phyloP scores from a whole-genome alignment of 2,113 vertebrate species.

The Leucoraja erinaceus region DNA sequence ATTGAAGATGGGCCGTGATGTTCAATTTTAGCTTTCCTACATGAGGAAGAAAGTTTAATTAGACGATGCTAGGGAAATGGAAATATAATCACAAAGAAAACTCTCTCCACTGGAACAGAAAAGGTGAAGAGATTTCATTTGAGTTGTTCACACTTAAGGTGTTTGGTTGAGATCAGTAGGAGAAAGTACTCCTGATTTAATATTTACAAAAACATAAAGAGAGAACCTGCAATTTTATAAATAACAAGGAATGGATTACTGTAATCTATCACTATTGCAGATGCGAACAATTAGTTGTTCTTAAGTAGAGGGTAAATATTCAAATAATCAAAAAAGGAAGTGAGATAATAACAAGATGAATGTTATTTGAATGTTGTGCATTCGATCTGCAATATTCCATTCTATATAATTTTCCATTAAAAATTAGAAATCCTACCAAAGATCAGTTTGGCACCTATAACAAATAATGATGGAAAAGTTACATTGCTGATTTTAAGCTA shows the following conservation, averaged over 20 bases:
- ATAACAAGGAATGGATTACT: neutral
- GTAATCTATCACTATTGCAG: neutral
- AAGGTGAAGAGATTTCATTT: neutral
- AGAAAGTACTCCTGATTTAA: neutral
- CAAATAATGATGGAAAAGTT: neutral
- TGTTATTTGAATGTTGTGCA: neutral
- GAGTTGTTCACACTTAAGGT: neutral
- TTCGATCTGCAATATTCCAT: neutral
- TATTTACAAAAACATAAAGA: neutral
- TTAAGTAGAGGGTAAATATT: neutral
- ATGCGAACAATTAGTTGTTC: neutral
- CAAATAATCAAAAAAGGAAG: neutral
- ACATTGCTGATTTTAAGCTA: neutral
- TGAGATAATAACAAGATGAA: neutral
- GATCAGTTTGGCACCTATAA: neutral
- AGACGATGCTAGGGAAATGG: neutral
- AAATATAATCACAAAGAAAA: neutral
- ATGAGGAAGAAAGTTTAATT: neutral
- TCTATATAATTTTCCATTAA: too few species aligned
- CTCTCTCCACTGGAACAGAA: neutral
- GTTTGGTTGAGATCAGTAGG: neutral
- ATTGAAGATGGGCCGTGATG: neutral
- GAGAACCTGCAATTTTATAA: neutral
- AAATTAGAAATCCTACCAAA: neutral
- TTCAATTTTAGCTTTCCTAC: neutral